Percentiles rank a stretch among this genome's conserved stretches.
phyloP scores from a whole-genome alignment of 2,113 vertebrate species.

The Melanerpes aurifrons region DNA sequence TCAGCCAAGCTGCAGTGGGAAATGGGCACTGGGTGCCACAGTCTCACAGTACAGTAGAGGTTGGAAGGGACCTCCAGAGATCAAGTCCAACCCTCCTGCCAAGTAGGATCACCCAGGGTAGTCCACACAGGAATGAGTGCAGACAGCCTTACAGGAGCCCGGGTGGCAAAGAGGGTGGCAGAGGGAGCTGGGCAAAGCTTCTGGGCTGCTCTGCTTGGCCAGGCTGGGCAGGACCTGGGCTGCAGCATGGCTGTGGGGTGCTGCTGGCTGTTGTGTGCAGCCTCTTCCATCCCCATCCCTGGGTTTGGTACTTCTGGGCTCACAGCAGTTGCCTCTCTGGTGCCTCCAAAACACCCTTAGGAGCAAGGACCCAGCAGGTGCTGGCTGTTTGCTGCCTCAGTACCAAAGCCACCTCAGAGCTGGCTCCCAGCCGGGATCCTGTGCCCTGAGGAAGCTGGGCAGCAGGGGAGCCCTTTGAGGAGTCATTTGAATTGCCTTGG shows the following conservation, averaged over 20 bases:
- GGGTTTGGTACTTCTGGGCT: not conserved
- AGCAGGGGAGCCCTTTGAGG: fast-evolving
- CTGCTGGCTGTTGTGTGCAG: fast-evolving
- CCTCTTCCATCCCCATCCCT: not conserved
- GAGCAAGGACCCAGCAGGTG: fast-evolving
- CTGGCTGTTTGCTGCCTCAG: fast-evolving
- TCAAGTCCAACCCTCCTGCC: too few relatives aligned
- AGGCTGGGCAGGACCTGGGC: not conserved
- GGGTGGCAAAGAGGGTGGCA: not conserved
- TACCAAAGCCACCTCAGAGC: not conserved
- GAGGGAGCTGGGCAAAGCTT: not conserved
- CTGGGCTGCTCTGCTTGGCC: fast-evolving
- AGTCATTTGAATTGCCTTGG: not conserved
- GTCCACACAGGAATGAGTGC: too few relatives aligned
- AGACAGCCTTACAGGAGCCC: not conserved
- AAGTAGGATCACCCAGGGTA: too few relatives aligned
- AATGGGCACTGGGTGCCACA: not conserved
- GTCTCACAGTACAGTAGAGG: too few relatives aligned
- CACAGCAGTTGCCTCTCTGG: not conserved
- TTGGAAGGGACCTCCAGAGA: too few relatives aligned
- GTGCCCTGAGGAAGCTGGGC: not conserved
- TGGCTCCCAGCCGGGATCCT: not conserved
- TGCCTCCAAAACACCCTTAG: not conserved
- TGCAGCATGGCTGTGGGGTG: fast-evolving
- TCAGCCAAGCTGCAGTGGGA: fast-evolving